Conservation (phyloP, 2,888 invertebrate species). For the Zeuzera pyrina region DNA sequence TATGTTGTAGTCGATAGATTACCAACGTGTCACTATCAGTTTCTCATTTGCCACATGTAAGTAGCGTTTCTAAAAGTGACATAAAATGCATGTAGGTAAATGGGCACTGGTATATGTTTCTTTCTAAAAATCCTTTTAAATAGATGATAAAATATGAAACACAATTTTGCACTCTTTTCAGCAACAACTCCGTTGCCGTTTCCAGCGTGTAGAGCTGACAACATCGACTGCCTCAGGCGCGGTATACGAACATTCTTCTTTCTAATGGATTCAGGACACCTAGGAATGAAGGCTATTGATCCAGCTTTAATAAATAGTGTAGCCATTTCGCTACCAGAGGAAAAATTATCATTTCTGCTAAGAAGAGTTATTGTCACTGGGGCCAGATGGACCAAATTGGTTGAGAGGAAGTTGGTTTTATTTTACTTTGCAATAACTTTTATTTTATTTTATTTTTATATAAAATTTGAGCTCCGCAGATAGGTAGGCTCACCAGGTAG, state of each 20-base stretch:
- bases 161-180: constrained; percentile 17
- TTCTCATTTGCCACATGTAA: too few relatives aligned
- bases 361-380: constrained; percentile 57
- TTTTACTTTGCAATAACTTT: not conserved
- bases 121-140: not conserved
- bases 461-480: too few relatives aligned
- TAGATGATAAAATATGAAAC: not conserved
- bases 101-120: not conserved
- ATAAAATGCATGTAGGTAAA: too few relatives aligned
- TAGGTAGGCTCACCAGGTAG: too few relatives aligned
- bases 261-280: constrained; percentile 48
- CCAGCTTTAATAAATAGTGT: constrained; percentile 49
- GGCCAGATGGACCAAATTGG: constrained; percentile 52
- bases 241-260: constrained; percentile 57
- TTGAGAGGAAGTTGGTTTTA: constrained; percentile 38
- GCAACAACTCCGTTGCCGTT: constrained; percentile 43
- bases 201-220: constrained; percentile 46
- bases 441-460: not conserved
- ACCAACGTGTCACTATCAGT: too few relatives aligned
- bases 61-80: too few relatives aligned
- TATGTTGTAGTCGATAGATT: too few relatives aligned
- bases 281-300: constrained; percentile 52
- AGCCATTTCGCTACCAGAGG: constrained; percentile 40
- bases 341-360: constrained; percentile 45
- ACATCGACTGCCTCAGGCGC: constrained; percentile 51